Conservation (phyloP, 2,113 vertebrate species). For the Hoplias malabaricus region DNA sequence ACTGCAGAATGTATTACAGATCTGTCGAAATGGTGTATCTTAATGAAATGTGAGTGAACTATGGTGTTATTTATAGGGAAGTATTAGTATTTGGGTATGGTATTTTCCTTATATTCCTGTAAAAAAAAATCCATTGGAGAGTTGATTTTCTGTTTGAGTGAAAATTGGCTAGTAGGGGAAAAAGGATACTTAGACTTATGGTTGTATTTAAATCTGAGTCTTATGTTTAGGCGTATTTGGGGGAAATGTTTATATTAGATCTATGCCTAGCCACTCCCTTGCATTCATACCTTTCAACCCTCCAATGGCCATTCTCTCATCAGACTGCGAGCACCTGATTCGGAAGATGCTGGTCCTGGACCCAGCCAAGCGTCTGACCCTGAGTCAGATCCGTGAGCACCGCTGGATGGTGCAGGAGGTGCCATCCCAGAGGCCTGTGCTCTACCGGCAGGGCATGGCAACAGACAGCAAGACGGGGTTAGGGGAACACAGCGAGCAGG, state of each 20-base stretch:
- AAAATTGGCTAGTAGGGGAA: too few relatives aligned
- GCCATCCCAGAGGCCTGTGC: slow-evolving; percentile 84
- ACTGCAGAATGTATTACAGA: too few relatives aligned
- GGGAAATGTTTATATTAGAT: too few relatives aligned
- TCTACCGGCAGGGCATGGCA: slow-evolving; percentile 79
- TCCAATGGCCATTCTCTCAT: not conserved
- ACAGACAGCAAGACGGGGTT: slow-evolving; percentile 75
- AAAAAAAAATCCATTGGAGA: too few relatives aligned
- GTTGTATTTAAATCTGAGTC: too few relatives aligned
- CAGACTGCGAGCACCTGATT: slow-evolving; percentile 98
- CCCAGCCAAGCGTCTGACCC: slow-evolving; percentile 87
- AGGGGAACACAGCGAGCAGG: slow-evolving; percentile 93
- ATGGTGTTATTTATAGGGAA: not conserved
- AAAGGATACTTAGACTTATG: too few relatives aligned
- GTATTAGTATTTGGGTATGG: too few relatives aligned
- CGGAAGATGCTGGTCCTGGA: slow-evolving; percentile 96
- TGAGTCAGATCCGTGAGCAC: slow-evolving; percentile 96
- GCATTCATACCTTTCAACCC: not conserved
- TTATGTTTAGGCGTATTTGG: too few relatives aligned
- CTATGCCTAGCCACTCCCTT: not conserved
- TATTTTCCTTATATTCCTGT: too few relatives aligned
- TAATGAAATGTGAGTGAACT: not conserved
- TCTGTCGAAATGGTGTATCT: too few relatives aligned
- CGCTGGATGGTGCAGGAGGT: slow-evolving; percentile 95
- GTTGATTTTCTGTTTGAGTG: too few relatives aligned